These are phyloP conservation scores for Pachyuromys duprasi DNA, from an alignment of 2,797 vertebrate species.

Conservation along the genomic window DNA sequence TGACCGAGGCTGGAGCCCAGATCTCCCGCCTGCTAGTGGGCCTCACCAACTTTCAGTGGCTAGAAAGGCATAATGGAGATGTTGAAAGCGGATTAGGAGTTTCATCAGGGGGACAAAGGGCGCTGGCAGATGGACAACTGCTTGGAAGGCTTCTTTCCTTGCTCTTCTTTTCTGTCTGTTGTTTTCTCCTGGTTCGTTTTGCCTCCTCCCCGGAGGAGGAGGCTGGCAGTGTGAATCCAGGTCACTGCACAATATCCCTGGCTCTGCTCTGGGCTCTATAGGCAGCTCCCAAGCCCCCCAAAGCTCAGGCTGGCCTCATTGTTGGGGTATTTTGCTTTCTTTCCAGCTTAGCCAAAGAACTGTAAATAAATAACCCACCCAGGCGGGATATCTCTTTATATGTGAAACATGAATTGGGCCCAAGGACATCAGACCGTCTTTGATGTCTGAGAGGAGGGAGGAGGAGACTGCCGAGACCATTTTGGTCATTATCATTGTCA, in stretches of 20 bases:
- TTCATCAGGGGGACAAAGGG: background rate
- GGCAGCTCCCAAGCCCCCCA: background rate
- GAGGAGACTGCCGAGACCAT: background rate
- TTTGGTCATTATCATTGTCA: rapidly evolving
- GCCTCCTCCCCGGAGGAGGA: background rate
- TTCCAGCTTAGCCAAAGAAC: background rate
- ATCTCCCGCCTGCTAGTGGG: rapidly evolving
- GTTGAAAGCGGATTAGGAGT: background rate
- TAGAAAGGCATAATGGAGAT: background rate
- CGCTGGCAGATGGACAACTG: background rate
- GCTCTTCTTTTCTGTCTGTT: background rate
- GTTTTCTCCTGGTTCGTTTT: background rate
- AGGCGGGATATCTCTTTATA: background rate
- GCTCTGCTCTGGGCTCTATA: background rate
- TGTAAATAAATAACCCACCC: constrained; percentile 21
- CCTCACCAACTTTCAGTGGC: background rate
- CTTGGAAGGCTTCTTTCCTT: background rate
- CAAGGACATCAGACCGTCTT: background rate
- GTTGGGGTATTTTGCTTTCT: constrained; percentile 7
- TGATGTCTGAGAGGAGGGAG: background rate
- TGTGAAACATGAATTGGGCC: background rate
- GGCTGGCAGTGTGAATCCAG: background rate
- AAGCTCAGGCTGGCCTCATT: background rate
- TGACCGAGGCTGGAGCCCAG: background rate
- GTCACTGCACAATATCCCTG: background rate